Percentiles rank a stretch among this genome's conserved stretches.
phyloP scores from a whole-genome alignment of 1,140 invertebrate genomes.

The Xylocopa sonorina region DNA sequence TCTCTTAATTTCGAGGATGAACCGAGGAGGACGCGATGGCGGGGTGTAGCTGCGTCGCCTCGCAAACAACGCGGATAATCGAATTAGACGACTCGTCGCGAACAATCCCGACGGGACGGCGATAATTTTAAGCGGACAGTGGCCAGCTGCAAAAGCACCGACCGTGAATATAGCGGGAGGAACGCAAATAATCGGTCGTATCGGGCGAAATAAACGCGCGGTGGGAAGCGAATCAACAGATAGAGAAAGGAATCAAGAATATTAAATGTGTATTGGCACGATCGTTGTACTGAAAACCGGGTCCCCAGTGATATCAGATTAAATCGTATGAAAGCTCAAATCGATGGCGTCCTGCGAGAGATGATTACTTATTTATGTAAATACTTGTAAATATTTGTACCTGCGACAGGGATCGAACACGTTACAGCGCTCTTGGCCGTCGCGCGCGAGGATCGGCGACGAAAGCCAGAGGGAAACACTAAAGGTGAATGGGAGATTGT shows the following conservation, averaged over 20 bases:
- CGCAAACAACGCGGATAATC: conserved; percentile 35
- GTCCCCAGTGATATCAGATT: conserved; percentile 55
- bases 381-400: conserved; percentile 79
- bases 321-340: conserved; percentile 58
- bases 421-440: neutral
- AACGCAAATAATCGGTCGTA: conserved; percentile 56
- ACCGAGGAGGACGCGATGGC: too few relatives aligned
- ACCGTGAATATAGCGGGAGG: conserved; percentile 29
- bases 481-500: neutral
- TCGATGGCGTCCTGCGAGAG: conserved; percentile 69
- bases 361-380: conserved; percentile 73
- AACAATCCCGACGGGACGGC: conserved; percentile 33
- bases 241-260: conserved; percentile 12
- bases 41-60: neutral
- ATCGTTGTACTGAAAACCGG: conserved; percentile 23
- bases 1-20: conserved; percentile 16
- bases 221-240: conserved; percentile 49
- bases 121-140: conserved; percentile 46
- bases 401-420: conserved; percentile 63
- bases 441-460: conserved; percentile 20
- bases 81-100: conserved; percentile 48
- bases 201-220: conserved; percentile 50
- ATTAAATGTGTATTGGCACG: conserved; percentile 7
- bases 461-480: neutral
- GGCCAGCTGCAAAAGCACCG: conserved; percentile 32